phyloP scores from a whole-genome alignment of 2,797 vertebrate species.

The Trichosurus vulpecula region DNA sequence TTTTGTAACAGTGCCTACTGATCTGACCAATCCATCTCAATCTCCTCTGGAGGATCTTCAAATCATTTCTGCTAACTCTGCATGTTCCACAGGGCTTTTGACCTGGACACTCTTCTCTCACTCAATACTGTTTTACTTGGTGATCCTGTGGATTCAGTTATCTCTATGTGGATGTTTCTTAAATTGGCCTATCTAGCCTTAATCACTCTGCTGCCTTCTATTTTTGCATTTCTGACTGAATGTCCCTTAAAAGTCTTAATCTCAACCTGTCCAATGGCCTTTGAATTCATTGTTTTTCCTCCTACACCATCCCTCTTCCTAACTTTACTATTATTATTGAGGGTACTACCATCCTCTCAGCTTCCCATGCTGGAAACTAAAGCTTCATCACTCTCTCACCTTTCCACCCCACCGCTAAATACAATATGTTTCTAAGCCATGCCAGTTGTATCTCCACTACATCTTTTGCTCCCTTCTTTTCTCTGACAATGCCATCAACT shows the following conservation, averaged over 20 bases:
- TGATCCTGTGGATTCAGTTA: too few relatives aligned
- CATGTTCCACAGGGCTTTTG: too few relatives aligned
- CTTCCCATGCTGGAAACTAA: not conserved
- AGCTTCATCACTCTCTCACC: not conserved
- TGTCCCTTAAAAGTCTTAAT: not conserved
- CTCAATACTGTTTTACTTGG: too few relatives aligned
- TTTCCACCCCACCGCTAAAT: not conserved
- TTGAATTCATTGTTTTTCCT: not conserved
- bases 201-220: too few relatives aligned
- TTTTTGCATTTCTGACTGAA: too few relatives aligned
- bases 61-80: too few relatives aligned
- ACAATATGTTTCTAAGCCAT: not conserved
- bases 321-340: not conserved
- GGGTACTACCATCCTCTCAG: not conserved
- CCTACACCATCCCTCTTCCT: not conserved
- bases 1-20: too few relatives aligned
- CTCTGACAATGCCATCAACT: not conserved
- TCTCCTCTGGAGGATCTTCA: too few relatives aligned
- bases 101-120: too few relatives aligned
- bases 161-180: too few relatives aligned
- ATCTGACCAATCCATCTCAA: too few relatives aligned
- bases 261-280: not conserved
- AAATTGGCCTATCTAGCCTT: too few relatives aligned
- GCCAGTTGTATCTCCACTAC: not conserved
- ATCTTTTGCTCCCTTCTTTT: not conserved